Evolutionary conservation across 2,888 invertebrate species (phyloP), one percentile per base, ranked within the genome.

Genomic region (Onthophagus sagittarius): DNA sequence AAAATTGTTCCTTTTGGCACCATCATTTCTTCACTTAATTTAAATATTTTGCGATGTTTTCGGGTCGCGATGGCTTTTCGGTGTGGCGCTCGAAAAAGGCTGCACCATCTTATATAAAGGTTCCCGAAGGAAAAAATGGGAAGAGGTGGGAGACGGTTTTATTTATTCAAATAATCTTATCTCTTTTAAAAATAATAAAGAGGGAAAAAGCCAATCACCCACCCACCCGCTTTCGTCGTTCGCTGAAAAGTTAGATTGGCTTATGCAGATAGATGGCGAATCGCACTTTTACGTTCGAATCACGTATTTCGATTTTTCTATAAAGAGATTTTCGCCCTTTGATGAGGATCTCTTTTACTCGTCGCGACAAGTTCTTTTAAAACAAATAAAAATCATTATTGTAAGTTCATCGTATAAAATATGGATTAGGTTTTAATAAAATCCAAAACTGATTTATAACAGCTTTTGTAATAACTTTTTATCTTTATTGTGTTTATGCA

Each of bases 111-210:
- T 67, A 31, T 67, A 67, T 67, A 39, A 33, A 23, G 15, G 63
- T 63, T 63, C 69, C 67, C 69, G 72, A 69, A 72, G 72, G 67
- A 13, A 32, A n/a, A 62, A 65, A 70, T 63, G 33, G 15, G 13
- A 65, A 39, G 39, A 63, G 75, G 76, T 77, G 75, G 76, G 79
- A 77, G 77, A 73, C 73, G 73, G 77, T 76, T 77, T 76, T 76
- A 79, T 78, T 76, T 76, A 79, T 78, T 76, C 78, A 77, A 73
- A 77, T 79, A 79, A 79, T 80, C 79, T 80, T 79, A 79, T 80
- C 79, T 75, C 23, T 23, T 23, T 23, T 23, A 23, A 23, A 23
- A 23, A 23, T 23, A 23, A 23, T 23, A 23, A 23, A 23, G 23
- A 23, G 23, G 23, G 70, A 39, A 64, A 70, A 76, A 75, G 69